These are phyloP conservation scores for Callinectes sapidus DNA, from an alignment of 2,888 invertebrate genomes.

Conservation along the genomic window DNA sequence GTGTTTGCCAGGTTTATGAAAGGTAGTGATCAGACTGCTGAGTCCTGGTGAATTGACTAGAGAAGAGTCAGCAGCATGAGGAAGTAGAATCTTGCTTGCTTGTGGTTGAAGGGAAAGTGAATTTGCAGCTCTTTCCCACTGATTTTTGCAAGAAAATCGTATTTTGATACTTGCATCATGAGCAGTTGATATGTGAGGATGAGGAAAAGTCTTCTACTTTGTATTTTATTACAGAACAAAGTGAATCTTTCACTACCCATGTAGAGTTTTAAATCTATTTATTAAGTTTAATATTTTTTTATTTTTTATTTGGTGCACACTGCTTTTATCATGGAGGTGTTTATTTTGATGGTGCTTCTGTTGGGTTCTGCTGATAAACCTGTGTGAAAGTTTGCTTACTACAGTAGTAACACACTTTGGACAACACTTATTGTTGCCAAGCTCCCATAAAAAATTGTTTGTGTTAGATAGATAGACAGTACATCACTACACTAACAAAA, in stretches of 20 bases:
- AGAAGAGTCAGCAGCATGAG: constrained; percentile 22
- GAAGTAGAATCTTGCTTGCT: background rate
- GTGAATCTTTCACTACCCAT: background rate
- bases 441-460: background rate
- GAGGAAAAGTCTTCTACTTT: background rate
- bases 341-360: background rate
- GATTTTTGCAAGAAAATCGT: background rate
- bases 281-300: background rate
- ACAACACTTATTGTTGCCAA: background rate
- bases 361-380: background rate
- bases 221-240: background rate
- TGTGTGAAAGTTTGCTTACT: background rate
- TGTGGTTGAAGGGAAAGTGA: background rate
- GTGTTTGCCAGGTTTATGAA: constrained; percentile 6
- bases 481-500: background rate
- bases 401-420: background rate
- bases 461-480: background rate
- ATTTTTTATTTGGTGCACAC: background rate
- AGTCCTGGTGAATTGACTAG: background rate
- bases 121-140: background rate
- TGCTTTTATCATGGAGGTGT: background rate
- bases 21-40: background rate
- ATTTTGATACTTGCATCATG: background rate
- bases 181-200: background rate
- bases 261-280: background rate